phyloP scores from a whole-genome alignment of 2,888 invertebrate species.

The Cremastobaeus sp. region DNA sequence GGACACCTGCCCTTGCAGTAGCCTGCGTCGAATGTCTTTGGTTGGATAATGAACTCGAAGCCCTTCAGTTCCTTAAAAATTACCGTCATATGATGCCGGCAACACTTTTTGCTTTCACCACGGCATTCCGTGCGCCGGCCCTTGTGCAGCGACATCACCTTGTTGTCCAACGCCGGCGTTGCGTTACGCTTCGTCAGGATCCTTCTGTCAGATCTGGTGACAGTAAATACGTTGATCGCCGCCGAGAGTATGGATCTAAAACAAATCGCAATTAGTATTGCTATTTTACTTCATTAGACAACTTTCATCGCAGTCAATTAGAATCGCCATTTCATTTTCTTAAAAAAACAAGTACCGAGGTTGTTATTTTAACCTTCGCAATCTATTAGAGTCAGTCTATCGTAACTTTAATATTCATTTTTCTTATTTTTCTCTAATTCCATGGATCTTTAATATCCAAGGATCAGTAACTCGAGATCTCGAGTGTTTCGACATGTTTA shows the following conservation, averaged over 20 bases:
- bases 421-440: no score
- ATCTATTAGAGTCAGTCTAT: no score
- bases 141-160: slow-evolving; percentile 74
- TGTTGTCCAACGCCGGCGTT: slow-evolving; percentile 58
- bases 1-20: slow-evolving; percentile 86
- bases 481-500: no score
- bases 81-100: slow-evolving; percentile 84
- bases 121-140: slow-evolving; percentile 80
- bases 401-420: no score
- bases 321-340: no score
- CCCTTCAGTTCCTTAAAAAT: slow-evolving; percentile 83
- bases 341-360: no score
- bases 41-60: slow-evolving; percentile 83
- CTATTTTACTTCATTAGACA: not conserved
- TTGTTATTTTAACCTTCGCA: no score
- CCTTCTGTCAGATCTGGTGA: slow-evolving; percentile 35
- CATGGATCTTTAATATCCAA: no score
- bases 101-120: slow-evolving; percentile 81
- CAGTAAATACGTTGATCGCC: slow-evolving; percentile 40
- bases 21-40: slow-evolving; percentile 85
- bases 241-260: slow-evolving; percentile 42
- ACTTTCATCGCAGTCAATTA: no score
- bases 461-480: no score
- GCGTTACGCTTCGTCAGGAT: slow-evolving; percentile 47
- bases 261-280: slow-evolving; percentile 9